Percentiles rank a stretch among this genome's conserved stretches.
These are phyloP conservation scores for Pristionchus exspectatus DNA, from an alignment of 2,888 invertebrate species.

Conservation along the genomic window DNA sequence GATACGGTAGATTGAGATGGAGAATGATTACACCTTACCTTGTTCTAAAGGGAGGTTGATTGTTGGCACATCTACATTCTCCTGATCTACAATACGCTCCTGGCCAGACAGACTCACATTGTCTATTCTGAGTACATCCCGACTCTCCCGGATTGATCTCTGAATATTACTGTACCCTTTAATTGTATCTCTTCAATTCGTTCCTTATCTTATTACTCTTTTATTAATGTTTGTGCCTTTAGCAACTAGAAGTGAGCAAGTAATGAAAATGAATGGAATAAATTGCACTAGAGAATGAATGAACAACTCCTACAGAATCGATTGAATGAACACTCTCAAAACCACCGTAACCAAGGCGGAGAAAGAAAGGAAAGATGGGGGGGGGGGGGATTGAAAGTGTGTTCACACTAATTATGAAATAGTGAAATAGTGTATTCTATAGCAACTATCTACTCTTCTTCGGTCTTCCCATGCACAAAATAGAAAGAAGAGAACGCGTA, in stretches of 20 bases:
- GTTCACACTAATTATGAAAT: slow-evolving; percentile 26
- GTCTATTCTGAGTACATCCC: slow-evolving; percentile 77
- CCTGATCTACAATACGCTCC: slow-evolving; percentile 77
- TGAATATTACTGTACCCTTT: slow-evolving; percentile 57
- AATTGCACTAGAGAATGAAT: slow-evolving; percentile 45
- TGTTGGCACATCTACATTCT: slow-evolving; percentile 78
- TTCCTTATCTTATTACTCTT: slow-evolving; percentile 47
- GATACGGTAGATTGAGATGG: background rate
- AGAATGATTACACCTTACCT: slow-evolving; percentile 61
- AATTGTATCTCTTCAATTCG: background rate
- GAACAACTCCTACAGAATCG: slow-evolving; percentile 29
- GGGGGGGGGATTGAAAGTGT: slow-evolving; percentile 12
- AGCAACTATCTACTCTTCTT: slow-evolving; percentile 30
- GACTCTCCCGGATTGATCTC: slow-evolving; percentile 79
- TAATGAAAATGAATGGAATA: slow-evolving; percentile 41
- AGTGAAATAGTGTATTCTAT: slow-evolving; percentile 40
- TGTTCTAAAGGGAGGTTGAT: slow-evolving; percentile 78
- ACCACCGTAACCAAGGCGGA: slow-evolving; percentile 38
- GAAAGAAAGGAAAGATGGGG: background rate
- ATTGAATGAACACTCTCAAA: slow-evolving; percentile 44
- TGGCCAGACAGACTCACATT: slow-evolving; percentile 78
- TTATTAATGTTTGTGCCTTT: slow-evolving; percentile 42
- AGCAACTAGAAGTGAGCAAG: slow-evolving; percentile 5
- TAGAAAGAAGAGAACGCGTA: slow-evolving; percentile 25
- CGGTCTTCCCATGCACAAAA: background rate